A percentile compares a stretch with the other conserved stretches of the same genome.
phyloP scores from a whole-genome alignment of 2,113 vertebrate genomes.

The Callaeas wilsoni region DNA sequence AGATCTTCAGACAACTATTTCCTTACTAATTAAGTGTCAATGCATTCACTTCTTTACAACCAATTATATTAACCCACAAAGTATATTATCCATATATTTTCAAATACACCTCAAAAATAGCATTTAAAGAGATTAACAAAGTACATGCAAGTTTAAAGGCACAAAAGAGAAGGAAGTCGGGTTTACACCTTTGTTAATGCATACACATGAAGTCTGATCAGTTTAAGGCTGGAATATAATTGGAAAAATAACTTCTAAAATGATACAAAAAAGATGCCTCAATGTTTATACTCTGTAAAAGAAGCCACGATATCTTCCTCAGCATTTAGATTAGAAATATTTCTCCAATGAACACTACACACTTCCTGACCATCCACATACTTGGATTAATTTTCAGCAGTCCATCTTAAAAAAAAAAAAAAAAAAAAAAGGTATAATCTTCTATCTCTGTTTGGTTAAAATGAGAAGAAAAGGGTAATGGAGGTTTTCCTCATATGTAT shows the following conservation, averaged over 20 bases:
- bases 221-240: neutral
- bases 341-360: neutral
- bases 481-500: constrained; percentile 89
- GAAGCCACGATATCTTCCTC: neutral
- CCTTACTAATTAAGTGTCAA: constrained; percentile 10
- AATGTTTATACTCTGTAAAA: neutral
- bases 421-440: neutral
- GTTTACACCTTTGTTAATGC: neutral
- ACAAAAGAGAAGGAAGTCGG: neutral
- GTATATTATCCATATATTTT: neutral
- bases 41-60: neutral
- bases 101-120: constrained; percentile 3
- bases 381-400: neutral
- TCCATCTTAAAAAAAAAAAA: neutral
- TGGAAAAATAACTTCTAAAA: neutral
- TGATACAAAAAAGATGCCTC: neutral
- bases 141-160: neutral
- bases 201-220: neutral
- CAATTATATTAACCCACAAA: neutral
- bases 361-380: neutral
- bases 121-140: neutral
- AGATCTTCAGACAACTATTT: constrained; percentile 29
- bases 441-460: constrained; percentile 79
- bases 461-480: constrained; percentile 91
- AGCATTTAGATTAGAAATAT: neutral